These are phyloP conservation scores for Tympanuchus pallidicinctus DNA, from an alignment of 2,113 vertebrate species.

Conservation along the genomic window DNA sequence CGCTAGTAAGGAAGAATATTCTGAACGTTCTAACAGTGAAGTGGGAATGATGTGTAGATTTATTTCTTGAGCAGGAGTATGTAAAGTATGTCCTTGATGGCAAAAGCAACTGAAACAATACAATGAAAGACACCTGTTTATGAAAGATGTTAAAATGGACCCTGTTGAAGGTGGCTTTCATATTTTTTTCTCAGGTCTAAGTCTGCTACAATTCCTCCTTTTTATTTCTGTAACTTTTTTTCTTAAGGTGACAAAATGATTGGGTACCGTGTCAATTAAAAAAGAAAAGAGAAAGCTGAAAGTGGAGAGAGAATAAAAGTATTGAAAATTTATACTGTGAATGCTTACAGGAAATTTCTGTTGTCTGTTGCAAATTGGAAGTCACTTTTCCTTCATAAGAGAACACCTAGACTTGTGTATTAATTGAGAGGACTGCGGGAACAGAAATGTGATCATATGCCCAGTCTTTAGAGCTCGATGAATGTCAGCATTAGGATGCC, in stretches of 20 bases:
- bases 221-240: background rate
- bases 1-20: background rate
- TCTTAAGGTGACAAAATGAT: too few relatives aligned
- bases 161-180: background rate
- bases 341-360: background rate
- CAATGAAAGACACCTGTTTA: background rate
- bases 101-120: background rate
- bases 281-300: background rate
- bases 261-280: background rate
- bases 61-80: background rate
- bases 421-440: background rate
- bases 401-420: background rate
- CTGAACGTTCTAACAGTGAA: background rate
- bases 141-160: background rate
- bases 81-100: background rate
- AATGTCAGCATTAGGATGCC: background rate
- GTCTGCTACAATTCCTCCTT: background rate
- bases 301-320: background rate
- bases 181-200: background rate
- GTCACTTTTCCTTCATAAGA: background rate
- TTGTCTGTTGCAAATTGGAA: background rate
- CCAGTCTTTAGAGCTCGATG: background rate
- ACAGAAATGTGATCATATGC: background rate
- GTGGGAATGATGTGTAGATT: background rate
- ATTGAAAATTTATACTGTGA: background rate